Conservation (phyloP, 2,797 vertebrate species). For the Molossus alvarezi region DNA sequence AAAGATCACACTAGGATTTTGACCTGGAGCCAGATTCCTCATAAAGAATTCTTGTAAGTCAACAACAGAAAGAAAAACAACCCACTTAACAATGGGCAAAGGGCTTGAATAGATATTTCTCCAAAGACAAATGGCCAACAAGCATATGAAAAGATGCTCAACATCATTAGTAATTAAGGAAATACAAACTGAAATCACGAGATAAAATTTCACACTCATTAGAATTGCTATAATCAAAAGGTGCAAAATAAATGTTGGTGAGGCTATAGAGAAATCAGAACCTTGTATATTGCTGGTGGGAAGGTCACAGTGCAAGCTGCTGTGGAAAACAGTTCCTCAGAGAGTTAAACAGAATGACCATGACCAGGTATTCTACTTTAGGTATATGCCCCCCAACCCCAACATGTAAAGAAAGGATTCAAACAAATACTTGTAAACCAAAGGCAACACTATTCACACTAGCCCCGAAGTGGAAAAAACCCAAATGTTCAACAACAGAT, state of each 20-base stretch:
- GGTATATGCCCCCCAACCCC: background rate
- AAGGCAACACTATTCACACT: background rate
- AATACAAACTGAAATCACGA: background rate
- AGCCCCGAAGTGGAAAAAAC: background rate
- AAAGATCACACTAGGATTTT: background rate
- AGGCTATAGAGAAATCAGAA: background rate
- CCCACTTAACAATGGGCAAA: background rate
- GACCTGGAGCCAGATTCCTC: background rate
- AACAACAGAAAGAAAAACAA: constrained; percentile 9
- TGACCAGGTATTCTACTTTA: background rate
- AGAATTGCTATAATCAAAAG: background rate
- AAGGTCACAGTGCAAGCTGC: background rate
- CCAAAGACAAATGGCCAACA: background rate
- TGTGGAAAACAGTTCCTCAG: background rate
- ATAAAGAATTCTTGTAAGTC: background rate
- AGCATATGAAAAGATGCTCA: background rate
- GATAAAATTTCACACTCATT: background rate
- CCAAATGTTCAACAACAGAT: background rate
- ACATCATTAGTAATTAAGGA: background rate
- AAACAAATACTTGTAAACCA: background rate
- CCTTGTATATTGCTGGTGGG: no score
- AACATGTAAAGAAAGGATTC: background rate
- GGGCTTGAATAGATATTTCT: background rate
- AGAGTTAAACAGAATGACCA: background rate
- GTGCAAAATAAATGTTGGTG: background rate